Conservation (phyloP, 2,888 invertebrate species). For the Geophilus truncorum region DNA sequence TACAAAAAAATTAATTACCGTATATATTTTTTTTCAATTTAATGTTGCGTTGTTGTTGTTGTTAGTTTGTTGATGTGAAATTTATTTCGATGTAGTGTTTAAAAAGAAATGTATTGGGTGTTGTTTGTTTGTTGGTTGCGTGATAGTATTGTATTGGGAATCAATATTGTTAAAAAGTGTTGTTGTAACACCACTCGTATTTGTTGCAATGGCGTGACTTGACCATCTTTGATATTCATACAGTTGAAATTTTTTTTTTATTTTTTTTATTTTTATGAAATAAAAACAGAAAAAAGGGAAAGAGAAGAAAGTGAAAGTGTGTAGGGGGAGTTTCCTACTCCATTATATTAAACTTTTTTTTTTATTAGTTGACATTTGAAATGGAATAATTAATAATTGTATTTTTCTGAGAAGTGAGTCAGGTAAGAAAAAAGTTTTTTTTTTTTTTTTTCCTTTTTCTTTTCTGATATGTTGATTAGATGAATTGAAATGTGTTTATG, state of each 20-base stretch:
- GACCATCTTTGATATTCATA: constrained; percentile 9
- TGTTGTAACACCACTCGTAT: constrained; percentile 22
- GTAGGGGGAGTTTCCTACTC: neutral
- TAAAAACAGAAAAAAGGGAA: too few relatives aligned
- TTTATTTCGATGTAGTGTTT: neutral
- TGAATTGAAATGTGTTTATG: too few relatives aligned
- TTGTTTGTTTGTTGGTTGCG: constrained; percentile 24
- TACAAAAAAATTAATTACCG: neutral
- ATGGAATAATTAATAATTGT: too few relatives aligned
- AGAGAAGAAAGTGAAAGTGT: neutral
- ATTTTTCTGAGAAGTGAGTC: too few relatives aligned
- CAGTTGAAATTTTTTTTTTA: neutral
- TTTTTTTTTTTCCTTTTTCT: too few relatives aligned
- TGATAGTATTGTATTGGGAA: constrained; percentile 27
- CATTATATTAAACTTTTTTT: neutral
- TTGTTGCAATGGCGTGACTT: neutral
- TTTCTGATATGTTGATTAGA: too few relatives aligned
- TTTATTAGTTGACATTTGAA: too few relatives aligned
- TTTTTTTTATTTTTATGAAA: neutral
- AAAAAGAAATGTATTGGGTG: constrained; percentile 10
- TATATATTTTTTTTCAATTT: neutral
- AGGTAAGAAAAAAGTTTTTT: too few relatives aligned
- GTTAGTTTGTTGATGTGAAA: neutral
- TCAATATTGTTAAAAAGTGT: constrained; percentile 19
- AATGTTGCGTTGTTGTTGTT: neutral